Evolutionary conservation across 2,888 invertebrate species (phyloP), one percentile per base, ranked within the genome.

Genomic region (Sphinx pinastri): DNA sequence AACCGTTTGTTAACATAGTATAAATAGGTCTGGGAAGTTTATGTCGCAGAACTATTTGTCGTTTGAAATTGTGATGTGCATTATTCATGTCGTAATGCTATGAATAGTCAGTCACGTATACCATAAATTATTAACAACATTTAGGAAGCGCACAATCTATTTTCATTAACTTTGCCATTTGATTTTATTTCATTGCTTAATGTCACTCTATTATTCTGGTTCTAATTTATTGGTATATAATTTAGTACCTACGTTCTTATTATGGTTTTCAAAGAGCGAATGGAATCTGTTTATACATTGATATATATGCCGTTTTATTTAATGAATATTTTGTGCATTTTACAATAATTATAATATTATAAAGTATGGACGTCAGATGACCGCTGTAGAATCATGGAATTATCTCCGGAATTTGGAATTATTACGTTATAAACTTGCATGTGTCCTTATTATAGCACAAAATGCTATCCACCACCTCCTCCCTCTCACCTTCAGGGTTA

Each of bases 401-500:
- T 38, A 38, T 38, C 38, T 5, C 7, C 38, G 2, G 25, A 25
- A 25, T 2, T 25, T 25, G 25, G 25, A 25, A 25, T 25, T 2
- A 25, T 38, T 5, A 4, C 38, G 38, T 38, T 38, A 38, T 38
- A 5, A 38, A 38, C 7, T 5, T 38, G 38, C 2, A 5, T 38
- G 38, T 8, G 38, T 4, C 6, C 38, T 5, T 38, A 38, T 38
- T 8, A 38, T 38, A 38, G 7, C 38, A 38, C 4, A 38, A 38
- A 7, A 8, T 2, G 0, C 38, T 38, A 38, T 38, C 6, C 8
- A 7, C 38, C 8, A 38, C 8, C 5, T 38, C 38, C 5, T 38
- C 38, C 58, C 69, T 69, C 51, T 70, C 91, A 97, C 97, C 97
- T 95, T 98, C 98, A 75, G 98, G 98, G 89, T 98, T 98, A 90